phyloP scores from a whole-genome alignment of 2,888 invertebrate genomes.

The Neria commutata region DNA sequence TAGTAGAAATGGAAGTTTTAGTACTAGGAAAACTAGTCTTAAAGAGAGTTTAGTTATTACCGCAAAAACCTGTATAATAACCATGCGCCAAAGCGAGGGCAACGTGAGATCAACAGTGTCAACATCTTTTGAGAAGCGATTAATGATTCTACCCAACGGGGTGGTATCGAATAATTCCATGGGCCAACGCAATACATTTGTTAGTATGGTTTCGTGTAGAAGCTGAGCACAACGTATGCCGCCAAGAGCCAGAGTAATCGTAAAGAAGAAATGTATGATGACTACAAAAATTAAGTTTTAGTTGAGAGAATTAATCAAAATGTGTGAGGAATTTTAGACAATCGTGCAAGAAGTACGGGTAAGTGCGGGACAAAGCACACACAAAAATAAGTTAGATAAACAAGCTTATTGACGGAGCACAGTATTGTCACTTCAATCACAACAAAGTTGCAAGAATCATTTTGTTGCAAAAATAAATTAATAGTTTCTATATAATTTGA shows the following conservation, averaged over 20 bases:
- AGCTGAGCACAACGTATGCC: constrained; percentile 66
- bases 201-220: constrained; percentile 68
- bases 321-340: no score
- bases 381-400: no score
- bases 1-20: constrained; percentile 7
- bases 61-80: constrained; percentile 60
- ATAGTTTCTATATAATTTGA: no score
- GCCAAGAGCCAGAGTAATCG: constrained; percentile 61
- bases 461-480: no score
- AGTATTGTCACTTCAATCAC: no score
- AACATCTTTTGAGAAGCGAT: constrained; percentile 70
- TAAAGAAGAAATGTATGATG: constrained; percentile 51
- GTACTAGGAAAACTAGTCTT: constrained; percentile 17
- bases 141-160: constrained; percentile 76
- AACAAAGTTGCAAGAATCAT: no score
- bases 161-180: constrained; percentile 81
- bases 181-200: constrained; percentile 70
- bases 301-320: no score
- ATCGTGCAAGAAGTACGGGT: not conserved
- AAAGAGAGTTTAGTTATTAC: constrained; percentile 48
- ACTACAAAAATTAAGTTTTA: constrained; percentile 33
- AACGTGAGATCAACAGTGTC: constrained; percentile 66
- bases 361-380: no score
- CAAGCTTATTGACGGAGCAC: no score
- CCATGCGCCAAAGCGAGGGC: constrained; percentile 60